These are phyloP conservation scores for Microctonus brassicae DNA, from an alignment of 2,888 invertebrate species.

Conservation along the genomic window DNA sequence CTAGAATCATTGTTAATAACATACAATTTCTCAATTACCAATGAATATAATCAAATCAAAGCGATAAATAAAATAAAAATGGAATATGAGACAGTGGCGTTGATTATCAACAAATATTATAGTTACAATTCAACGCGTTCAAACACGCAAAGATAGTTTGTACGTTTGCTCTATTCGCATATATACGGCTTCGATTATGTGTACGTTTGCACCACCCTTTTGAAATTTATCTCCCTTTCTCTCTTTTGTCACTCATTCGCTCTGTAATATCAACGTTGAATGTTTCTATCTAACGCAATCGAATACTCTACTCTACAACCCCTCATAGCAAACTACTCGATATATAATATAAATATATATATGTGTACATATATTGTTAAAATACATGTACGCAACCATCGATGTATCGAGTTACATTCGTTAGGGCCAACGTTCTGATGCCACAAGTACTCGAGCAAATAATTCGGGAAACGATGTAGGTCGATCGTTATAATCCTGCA, in stretches of 20 bases:
- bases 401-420: conserved; percentile 66
- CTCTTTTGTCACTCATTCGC: conserved; percentile 7
- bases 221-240: not conserved
- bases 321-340: not conserved
- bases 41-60: not conserved
- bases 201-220: conserved; percentile 10
- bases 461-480: not conserved
- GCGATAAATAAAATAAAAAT: not conserved
- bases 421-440: conserved; percentile 51
- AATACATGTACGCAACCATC: conserved; percentile 28
- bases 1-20: not conserved
- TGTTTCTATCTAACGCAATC: not conserved
- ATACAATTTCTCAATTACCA: not conserved
- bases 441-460: conserved; percentile 6
- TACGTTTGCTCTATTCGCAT: conserved; percentile 14
- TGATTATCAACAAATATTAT: conserved; percentile 14
- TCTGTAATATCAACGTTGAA: not conserved
- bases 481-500: not conserved
- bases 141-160: conserved; percentile 20
- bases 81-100: conserved; percentile 4
- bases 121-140: conserved; percentile 6
- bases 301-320: conserved; percentile 12
- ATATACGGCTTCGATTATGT: conserved; percentile 34
- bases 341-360: not conserved
- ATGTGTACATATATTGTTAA: conserved; percentile 1